Evolutionary conservation across 2,888 invertebrate species (phyloP).

Genomic region (Spilosoma lubricipeda): DNA sequence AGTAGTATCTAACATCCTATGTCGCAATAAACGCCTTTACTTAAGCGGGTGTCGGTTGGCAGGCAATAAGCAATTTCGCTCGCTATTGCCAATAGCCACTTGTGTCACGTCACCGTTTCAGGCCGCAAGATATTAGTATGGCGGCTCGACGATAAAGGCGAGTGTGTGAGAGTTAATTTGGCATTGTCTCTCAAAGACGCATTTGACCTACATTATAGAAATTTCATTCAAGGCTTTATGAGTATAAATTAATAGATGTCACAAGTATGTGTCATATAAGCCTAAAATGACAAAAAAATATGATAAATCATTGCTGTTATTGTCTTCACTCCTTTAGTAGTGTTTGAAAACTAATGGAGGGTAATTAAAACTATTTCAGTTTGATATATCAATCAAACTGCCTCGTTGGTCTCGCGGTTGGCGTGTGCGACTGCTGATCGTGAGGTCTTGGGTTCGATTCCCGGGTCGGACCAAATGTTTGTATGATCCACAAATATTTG

Average conservation of each 20-base stretch:
- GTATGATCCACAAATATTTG: too few relatives aligned
- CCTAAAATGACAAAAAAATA: slow-evolving; percentile 8
- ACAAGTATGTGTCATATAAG: slow-evolving; percentile 5
- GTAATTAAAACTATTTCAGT: neutral
- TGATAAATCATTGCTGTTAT: neutral
- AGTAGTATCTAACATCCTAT: neutral
- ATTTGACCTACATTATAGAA: slow-evolving; percentile 38
- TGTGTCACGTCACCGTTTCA: slow-evolving; percentile 43
- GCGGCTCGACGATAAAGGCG: slow-evolving; percentile 44
- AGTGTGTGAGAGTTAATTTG: slow-evolving; percentile 45
- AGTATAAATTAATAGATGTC: slow-evolving; percentile 28
- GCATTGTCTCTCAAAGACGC: slow-evolving; percentile 39
- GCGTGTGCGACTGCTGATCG: too few relatives aligned
- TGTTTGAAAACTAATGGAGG: neutral
- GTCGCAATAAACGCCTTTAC: slow-evolving; percentile 16
- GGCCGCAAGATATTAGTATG: slow-evolving; percentile 56
- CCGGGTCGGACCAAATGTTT: too few relatives aligned
- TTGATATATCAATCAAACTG: neutral
- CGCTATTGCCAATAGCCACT: slow-evolving; percentile 52
- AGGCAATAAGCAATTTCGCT: slow-evolving; percentile 50
- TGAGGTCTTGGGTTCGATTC: too few relatives aligned
- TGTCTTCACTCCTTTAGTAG: neutral
- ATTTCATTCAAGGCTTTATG: slow-evolving; percentile 30
- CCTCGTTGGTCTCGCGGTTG: too few relatives aligned
- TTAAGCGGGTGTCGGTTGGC: slow-evolving; percentile 39